Base-by-base conservation (phyloP, 2,888 invertebrate species). In the Melikaiella ostensackeni region DNA sequence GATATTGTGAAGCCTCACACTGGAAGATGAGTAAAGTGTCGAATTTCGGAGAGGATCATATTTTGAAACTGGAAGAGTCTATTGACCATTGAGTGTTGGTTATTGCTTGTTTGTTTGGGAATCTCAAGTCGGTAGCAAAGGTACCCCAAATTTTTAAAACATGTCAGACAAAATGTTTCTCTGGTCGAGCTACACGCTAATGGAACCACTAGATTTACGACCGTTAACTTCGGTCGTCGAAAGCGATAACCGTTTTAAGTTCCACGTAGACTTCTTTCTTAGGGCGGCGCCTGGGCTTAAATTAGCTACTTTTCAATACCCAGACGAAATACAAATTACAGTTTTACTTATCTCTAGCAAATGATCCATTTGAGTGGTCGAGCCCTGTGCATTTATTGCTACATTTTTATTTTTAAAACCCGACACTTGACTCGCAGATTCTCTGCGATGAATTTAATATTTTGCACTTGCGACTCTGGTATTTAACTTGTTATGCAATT, bases 181-280 rank as follows among this genome's bases (percentile, higher is more conserved):
- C 62, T 63, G 62, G 35, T 13, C 66, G 42, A 66, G 46, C 66
- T 42, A 66, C 46, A 42, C 50, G 78, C 80, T 83, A 82, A 82
- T 82, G 82, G 83, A 82, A 78, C 78, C 77, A 79, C 80, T 79
- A 79, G 81, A 83, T 84, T 83, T 81, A 83, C 79, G 82, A 81
- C 79, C 80, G 77, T 79, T 77, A 80, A 73, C 35, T 63, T 61
- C 19, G 59, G 57, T 66, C 30, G 61, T 38, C 59, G 75, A 24
- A 46, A 46, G 70, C 73, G 35, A 78, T 75, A 78, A 78, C 66
- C 70, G 50, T 75, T 70, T 46, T 50, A 35, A 59, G 63, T 57
- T 76, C 64, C n/a, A 57, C 24, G 57, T 57, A 57, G 57, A 57
- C 33, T 63, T 35, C 62, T 63, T 63, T 24, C 57, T 57, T 27